Percentiles rank a stretch among this genome's conserved stretches.
phyloP scores from a whole-genome alignment of 2,113 vertebrate genomes.

The Galbula dea region DNA sequence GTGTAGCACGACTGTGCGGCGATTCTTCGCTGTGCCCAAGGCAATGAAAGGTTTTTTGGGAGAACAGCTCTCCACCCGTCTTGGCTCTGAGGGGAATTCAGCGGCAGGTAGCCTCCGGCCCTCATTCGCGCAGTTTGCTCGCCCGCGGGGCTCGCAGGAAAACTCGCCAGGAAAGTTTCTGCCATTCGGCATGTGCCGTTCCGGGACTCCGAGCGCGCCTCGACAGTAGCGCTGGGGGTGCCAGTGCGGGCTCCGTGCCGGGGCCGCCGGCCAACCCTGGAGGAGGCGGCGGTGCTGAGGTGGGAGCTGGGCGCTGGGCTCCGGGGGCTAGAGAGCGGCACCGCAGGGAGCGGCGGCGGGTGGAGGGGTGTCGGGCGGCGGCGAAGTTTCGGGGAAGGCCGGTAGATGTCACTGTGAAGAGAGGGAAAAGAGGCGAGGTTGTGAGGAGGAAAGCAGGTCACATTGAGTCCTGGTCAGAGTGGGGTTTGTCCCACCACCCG shows the following conservation, averaged over 20 bases:
- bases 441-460: background rate
- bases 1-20: background rate
- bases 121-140: background rate
- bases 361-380: background rate
- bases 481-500: rapidly evolving
- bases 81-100: background rate
- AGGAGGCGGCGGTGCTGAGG: no score
- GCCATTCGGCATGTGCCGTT: no score
- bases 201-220: background rate
- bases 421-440: background rate
- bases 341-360: background rate
- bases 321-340: background rate
- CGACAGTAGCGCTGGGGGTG: background rate
- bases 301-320: no score
- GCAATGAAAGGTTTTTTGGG: background rate
- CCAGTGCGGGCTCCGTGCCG: background rate
- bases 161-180: background rate
- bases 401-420: conserved; percentile 66
- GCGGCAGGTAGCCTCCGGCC: background rate
- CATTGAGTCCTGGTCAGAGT: no score
- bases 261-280: no score
- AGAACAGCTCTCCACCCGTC: no score
- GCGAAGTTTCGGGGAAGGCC: background rate
- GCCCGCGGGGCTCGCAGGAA: background rate
- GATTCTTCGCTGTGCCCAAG: rapidly evolving